These are phyloP conservation scores for Troides helena DNA, from an alignment of 2,888 invertebrate species.

Conservation along the genomic window DNA sequence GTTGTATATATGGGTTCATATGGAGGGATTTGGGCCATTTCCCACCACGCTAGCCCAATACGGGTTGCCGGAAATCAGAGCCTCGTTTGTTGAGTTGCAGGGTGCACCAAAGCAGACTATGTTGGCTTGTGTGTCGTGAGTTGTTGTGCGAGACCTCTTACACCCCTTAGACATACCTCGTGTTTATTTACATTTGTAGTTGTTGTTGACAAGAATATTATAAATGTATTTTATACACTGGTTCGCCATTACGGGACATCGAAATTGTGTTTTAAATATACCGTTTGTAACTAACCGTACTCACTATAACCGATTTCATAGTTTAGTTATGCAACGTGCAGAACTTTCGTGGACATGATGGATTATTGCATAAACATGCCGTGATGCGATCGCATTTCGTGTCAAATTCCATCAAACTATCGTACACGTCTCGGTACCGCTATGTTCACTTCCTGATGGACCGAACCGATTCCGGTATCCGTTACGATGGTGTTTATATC, in stretches of 20 bases:
- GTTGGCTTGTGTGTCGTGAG: too few species aligned
- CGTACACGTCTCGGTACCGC: conserved; percentile 30
- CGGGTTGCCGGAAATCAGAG: too few species aligned
- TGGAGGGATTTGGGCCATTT: too few species aligned
- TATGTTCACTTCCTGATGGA: conserved; percentile 42
- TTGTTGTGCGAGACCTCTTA: too few species aligned
- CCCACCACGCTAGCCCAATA: too few species aligned
- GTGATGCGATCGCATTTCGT: conserved; percentile 47
- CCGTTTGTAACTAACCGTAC: conserved; percentile 21
- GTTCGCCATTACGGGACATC: conserved; percentile 11
- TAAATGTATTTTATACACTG: background rate
- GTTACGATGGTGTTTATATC: conserved; percentile 38
- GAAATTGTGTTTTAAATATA: conserved; percentile 6
- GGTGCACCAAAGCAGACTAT: too few species aligned
- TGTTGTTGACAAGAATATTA: background rate
- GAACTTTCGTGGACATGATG: conserved; percentile 35
- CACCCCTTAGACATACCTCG: too few species aligned
- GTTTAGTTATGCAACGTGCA: conserved; percentile 36
- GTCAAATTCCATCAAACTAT: conserved; percentile 45
- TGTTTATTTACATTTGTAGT: background rate
- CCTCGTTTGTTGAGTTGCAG: too few species aligned
- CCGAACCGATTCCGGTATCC: conserved; percentile 38
- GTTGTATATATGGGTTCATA: too few species aligned
- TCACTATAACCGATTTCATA: conserved; percentile 23
- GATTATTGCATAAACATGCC: conserved; percentile 55